phyloP scores from a whole-genome alignment of 1,140 invertebrate genomes.

The Subanguina moxae region DNA sequence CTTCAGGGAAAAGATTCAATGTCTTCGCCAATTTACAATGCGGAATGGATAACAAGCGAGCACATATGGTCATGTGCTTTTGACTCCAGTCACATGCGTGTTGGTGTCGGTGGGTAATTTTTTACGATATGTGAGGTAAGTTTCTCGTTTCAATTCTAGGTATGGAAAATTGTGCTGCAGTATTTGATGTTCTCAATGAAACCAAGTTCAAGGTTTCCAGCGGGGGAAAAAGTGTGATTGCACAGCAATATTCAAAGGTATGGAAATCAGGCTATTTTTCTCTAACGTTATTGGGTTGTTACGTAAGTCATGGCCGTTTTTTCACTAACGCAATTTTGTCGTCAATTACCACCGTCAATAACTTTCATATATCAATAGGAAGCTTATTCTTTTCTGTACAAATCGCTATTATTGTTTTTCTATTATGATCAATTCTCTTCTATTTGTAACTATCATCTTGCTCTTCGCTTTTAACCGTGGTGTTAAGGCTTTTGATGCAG shows the following conservation, averaged over 20 bases:
- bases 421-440: too few relatives aligned
- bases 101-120: neutral
- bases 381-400: too few relatives aligned
- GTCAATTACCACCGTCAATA: too few relatives aligned
- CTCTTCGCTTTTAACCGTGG: too few relatives aligned
- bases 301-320: too few relatives aligned
- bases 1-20: constrained; percentile 24
- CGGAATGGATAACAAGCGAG: constrained; percentile 15
- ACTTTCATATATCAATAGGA: too few relatives aligned
- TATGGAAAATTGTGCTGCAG: constrained; percentile 27
- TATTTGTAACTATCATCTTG: too few relatives aligned
- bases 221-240: constrained; percentile 27
- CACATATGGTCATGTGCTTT: constrained; percentile 29
- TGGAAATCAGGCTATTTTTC: neutral
- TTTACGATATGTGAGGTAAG: neutral
- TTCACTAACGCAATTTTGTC: too few relatives aligned
- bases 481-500: too few relatives aligned
- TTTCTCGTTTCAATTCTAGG: constrained; percentile 11
- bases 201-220: constrained; percentile 24
- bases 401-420: too few relatives aligned
- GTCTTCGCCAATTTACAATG: constrained; percentile 30
- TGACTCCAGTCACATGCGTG: constrained; percentile 27
- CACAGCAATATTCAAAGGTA: constrained; percentile 26
- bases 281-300: too few relatives aligned
- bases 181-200: constrained; percentile 24